phyloP scores from a whole-genome alignment of 2,888 invertebrate species.

The Amiota communis region DNA sequence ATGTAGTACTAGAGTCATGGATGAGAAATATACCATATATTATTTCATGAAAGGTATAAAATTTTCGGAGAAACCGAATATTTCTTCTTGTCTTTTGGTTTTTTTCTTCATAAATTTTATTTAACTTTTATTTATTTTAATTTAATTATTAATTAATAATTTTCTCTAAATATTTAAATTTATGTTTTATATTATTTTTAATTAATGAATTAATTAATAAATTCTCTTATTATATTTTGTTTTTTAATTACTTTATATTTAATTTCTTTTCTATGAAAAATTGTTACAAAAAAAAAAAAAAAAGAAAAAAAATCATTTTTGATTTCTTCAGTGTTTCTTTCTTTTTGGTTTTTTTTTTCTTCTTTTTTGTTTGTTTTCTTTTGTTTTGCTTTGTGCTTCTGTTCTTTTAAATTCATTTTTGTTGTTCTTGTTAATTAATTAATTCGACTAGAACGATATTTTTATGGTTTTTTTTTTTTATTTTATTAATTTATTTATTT shows the following conservation, averaged over 20 bases:
- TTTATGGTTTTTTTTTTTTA: constrained; percentile 38
- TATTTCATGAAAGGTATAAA: no score
- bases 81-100: no score
- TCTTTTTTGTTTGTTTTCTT: constrained; percentile 38
- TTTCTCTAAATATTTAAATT: background rate
- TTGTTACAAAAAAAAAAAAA: constrained; percentile 48
- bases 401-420: constrained; percentile 26
- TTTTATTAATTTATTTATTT: constrained; percentile 32
- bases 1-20: no score
- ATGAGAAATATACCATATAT: no score
- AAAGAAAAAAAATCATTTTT: constrained; percentile 42
- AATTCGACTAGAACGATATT: constrained; percentile 64
- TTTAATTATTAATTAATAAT: background rate
- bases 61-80: no score
- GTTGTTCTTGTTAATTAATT: constrained; percentile 31
- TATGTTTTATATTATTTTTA: background rate
- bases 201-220: constrained; percentile 8
- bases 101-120: no score
- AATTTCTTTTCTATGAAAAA: constrained; percentile 42
- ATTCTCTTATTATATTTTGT: no score
- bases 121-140: background rate
- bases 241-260: constrained; percentile 30
- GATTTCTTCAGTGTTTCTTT: constrained; percentile 43
- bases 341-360: constrained; percentile 29
- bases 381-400: constrained; percentile 26